A percentile compares a stretch with the other conserved stretches of the same genome.
phyloP scores from a whole-genome alignment of 2,113 vertebrate species.

The Tragelaphus scriptus region DNA sequence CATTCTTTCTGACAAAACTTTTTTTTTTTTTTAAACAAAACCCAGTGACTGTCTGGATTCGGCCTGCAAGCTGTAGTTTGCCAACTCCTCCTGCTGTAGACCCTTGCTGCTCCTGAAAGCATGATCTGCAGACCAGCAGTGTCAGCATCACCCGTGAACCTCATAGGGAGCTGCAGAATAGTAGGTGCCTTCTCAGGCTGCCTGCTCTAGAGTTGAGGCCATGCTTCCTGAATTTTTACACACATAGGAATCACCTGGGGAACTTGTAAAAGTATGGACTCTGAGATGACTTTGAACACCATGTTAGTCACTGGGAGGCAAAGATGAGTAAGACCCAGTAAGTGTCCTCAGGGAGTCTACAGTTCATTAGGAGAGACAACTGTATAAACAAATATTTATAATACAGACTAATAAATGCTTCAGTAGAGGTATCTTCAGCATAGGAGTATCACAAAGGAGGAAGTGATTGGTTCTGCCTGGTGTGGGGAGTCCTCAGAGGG shows the following conservation, averaged over 20 bases:
- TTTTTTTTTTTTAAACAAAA: neutral
- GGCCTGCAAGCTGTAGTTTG: neutral
- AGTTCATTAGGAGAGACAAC: neutral
- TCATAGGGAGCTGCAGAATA: neutral
- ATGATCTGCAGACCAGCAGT: neutral
- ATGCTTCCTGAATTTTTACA: neutral
- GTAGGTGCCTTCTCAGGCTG: neutral
- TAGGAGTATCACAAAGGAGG: neutral
- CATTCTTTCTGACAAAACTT: neutral
- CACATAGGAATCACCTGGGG: neutral
- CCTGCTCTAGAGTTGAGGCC: neutral
- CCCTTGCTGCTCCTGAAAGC: neutral
- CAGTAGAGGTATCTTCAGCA: neutral
- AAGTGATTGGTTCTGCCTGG: neutral
- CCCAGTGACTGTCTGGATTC: neutral
- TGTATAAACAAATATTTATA: neutral
- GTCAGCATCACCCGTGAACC: neutral
- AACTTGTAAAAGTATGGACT: neutral
- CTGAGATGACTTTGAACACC: neutral
- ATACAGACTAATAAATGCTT: neutral
- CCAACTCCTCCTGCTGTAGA: neutral
- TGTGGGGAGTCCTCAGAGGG: neutral
- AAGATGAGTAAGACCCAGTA: neutral
- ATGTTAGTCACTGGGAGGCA: neutral
- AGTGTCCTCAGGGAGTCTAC: neutral